Percentiles rank a stretch among this genome's conserved stretches.
phyloP scores from a whole-genome alignment of 2,888 invertebrate species.

The Sicus ferrugineus region DNA sequence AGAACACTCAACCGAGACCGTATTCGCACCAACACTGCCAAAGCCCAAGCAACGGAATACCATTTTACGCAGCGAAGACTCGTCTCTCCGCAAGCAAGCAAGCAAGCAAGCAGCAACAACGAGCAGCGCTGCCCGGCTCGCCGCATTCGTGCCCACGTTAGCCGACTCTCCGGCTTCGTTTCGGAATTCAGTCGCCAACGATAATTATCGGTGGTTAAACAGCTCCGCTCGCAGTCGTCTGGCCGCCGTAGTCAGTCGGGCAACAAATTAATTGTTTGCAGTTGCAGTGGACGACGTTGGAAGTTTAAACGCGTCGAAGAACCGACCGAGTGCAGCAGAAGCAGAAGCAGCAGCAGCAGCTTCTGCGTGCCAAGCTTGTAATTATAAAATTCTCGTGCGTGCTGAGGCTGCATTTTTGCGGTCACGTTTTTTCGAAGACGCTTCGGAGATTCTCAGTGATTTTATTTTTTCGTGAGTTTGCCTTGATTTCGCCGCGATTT shows the following conservation, averaged over 20 bases:
- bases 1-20: conserved; percentile 16
- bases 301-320: conserved; percentile 25
- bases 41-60: conserved; percentile 32
- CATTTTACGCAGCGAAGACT: not conserved
- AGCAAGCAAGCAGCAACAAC: conserved; percentile 1
- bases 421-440: conserved; percentile 22
- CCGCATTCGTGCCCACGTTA: conserved; percentile 38
- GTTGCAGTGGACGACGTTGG: conserved; percentile 21
- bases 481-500: no score
- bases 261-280: conserved; percentile 29
- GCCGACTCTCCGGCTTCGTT: conserved; percentile 60
- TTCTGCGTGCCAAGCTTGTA: conserved; percentile 36
- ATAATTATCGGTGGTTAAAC: conserved; percentile 64
- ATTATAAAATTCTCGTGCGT: conserved; percentile 42
- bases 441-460: no score
- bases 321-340: no score
- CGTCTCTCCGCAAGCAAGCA: no score
- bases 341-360: conserved; percentile 7
- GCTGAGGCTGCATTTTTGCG: conserved; percentile 25
- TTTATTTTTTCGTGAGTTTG: no score
- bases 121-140: conserved; percentile 15
- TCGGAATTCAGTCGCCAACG: conserved; percentile 63
- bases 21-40: conserved; percentile 1
- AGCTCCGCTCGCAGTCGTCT: conserved; percentile 32
- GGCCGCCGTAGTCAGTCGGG: conserved; percentile 10